Evolutionary conservation across 2,888 invertebrate species (phyloP).

Genomic region (Leptopterna dolabrata): DNA sequence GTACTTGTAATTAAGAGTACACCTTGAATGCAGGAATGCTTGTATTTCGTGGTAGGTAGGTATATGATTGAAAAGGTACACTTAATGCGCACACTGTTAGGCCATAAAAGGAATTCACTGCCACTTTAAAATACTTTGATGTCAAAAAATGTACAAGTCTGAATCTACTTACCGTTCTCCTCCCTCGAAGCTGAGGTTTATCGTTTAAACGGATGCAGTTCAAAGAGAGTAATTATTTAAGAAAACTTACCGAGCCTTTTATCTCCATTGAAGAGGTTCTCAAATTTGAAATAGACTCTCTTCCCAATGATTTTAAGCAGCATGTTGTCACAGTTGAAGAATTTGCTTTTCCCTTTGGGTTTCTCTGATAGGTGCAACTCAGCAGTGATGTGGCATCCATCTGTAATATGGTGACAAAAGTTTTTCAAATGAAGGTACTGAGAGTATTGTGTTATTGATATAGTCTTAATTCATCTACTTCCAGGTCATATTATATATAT

Average conservation of each 20-base stretch:
- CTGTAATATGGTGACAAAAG: background rate
- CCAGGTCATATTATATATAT: too few relatives aligned
- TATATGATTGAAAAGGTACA: background rate
- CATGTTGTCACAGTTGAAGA: constrained; percentile 14
- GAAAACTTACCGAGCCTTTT: constrained; percentile 24
- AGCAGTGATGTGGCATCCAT: background rate
- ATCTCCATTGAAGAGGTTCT: constrained; percentile 38
- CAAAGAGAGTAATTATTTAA: background rate
- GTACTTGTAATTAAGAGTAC: too few relatives aligned
- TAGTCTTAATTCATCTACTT: too few relatives aligned
- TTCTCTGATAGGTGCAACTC: background rate
- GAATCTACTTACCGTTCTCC: background rate
- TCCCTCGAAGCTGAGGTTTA: background rate
- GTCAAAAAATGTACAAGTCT: background rate
- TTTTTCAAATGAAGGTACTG: too few relatives aligned
- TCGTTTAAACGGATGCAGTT: background rate
- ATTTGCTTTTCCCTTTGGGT: background rate
- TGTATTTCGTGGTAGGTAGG: background rate
- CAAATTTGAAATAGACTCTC: constrained; percentile 2
- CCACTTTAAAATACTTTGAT: background rate
- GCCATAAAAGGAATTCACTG: background rate
- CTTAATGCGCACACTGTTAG: background rate
- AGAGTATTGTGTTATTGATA: too few relatives aligned
- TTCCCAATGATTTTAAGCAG: background rate
- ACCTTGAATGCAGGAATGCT: too few relatives aligned